Conservation (phyloP, 2,888 invertebrate genomes). For the Lottia scabra region DNA sequence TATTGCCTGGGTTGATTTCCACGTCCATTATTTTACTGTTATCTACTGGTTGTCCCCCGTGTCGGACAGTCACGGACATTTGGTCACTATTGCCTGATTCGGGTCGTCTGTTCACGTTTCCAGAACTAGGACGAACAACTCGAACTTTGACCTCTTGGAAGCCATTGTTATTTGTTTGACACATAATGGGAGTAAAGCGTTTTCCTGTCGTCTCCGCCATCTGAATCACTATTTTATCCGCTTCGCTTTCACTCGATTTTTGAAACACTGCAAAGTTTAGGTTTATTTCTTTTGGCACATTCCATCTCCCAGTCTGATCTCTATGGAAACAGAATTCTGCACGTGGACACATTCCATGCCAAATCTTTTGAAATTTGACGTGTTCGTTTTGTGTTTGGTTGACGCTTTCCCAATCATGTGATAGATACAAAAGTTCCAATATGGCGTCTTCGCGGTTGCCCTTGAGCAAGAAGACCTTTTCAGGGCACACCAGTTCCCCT, state of each 20-base stretch:
- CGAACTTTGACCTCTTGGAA: background rate
- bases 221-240: constrained; percentile 43
- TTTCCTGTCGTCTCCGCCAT: constrained; percentile 26
- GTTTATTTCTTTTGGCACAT: constrained; percentile 35
- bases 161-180: background rate
- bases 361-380: constrained; percentile 40
- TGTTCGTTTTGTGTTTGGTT: constrained; percentile 29
- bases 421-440: constrained; percentile 35
- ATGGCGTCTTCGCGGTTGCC: constrained; percentile 31
- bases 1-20: background rate
- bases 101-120: background rate
- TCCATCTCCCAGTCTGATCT: background rate
- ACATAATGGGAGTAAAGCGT: too few species aligned
- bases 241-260: constrained; percentile 31
- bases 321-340: constrained; percentile 40
- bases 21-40: background rate
- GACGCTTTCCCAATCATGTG: constrained; percentile 41
- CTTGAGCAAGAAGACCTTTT: constrained; percentile 45
- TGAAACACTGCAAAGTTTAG: constrained; percentile 42
- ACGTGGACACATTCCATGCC: constrained; percentile 51
- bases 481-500: constrained; percentile 43
- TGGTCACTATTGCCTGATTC: background rate
- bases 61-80: background rate
- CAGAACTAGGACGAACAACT: background rate
- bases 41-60: too few species aligned